Percentiles rank a stretch among this genome's conserved stretches.
Conservation (phyloP, 2,113 vertebrate species). For the Cisticola juncidis region DNA sequence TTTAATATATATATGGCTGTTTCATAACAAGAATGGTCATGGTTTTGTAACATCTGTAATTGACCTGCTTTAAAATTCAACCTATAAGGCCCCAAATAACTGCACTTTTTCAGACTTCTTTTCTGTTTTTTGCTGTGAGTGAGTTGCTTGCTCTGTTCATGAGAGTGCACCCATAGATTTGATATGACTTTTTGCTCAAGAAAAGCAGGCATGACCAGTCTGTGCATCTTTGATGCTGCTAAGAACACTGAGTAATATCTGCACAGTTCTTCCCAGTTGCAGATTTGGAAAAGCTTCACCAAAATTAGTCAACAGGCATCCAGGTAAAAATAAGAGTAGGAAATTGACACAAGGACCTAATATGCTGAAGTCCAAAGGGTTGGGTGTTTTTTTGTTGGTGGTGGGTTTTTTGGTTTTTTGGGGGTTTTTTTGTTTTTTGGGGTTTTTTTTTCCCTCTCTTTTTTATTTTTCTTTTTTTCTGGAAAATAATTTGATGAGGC, state of each 20-base stretch:
- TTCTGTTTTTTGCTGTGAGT: background rate
- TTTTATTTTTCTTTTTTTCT: too few species aligned
- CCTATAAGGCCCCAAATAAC: background rate
- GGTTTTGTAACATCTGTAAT: background rate
- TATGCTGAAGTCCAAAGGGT: background rate
- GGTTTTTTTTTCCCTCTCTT: too few species aligned
- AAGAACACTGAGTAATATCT: background rate
- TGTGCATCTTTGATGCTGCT: background rate
- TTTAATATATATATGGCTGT: background rate
- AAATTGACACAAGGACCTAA: background rate
- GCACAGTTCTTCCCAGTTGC: background rate
- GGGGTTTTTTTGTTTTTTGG: too few species aligned
- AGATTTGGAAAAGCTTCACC: background rate
- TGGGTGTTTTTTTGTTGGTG: too few species aligned
- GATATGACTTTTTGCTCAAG: background rate
- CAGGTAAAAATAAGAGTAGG: background rate
- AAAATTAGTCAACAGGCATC: background rate
- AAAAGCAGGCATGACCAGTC: background rate
- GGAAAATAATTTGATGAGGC: background rate
- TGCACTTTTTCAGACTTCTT: background rate
- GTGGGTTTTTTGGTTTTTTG: too few species aligned
- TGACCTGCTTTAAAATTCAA: background rate
- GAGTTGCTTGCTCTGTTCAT: background rate
- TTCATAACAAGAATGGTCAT: background rate
- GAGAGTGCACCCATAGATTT: background rate